Conservation (phyloP, 2,113 vertebrate genomes). For the Panthera tigris region DNA sequence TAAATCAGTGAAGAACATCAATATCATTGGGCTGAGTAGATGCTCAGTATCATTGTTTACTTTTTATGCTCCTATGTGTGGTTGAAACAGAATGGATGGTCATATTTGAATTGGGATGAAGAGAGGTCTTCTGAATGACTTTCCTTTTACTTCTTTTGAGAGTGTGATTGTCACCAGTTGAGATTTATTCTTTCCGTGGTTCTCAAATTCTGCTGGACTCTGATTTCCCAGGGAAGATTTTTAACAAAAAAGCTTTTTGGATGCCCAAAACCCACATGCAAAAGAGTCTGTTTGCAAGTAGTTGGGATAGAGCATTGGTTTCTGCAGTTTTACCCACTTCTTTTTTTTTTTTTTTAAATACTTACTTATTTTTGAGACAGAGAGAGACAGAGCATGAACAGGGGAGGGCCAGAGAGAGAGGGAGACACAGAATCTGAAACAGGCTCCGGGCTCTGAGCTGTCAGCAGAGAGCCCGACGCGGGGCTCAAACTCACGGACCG, state of each 20-base stretch:
- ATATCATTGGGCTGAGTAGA: not conserved
- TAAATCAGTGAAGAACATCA: not conserved
- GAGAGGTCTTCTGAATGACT: not conserved
- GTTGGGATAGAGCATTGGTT: not conserved
- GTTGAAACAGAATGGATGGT: not conserved
- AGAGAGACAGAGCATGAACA: too few species aligned
- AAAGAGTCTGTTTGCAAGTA: not conserved
- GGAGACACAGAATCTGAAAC: too few species aligned
- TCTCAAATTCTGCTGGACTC: not conserved
- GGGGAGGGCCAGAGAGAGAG: too few species aligned
- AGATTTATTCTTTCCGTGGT: not conserved
- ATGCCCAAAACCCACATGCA: not conserved
- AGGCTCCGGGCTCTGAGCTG: too few species aligned
- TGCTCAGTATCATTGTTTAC: not conserved
- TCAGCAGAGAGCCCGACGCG: too few species aligned
- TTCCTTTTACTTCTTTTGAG: not conserved
- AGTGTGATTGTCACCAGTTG: not conserved
- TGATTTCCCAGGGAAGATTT: not conserved
- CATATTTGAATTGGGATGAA: not conserved
- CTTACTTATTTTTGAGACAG: too few species aligned
- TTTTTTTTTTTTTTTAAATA: not conserved
- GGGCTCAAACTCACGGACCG: too few species aligned
- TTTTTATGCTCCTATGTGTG: not conserved
- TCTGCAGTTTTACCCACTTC: not conserved
- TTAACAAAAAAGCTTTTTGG: not conserved